Evolutionary conservation across 2,113 vertebrate species (phyloP), one percentile per base, ranked within the genome.

Genomic region (Aptenodytes patagonicus): DNA sequence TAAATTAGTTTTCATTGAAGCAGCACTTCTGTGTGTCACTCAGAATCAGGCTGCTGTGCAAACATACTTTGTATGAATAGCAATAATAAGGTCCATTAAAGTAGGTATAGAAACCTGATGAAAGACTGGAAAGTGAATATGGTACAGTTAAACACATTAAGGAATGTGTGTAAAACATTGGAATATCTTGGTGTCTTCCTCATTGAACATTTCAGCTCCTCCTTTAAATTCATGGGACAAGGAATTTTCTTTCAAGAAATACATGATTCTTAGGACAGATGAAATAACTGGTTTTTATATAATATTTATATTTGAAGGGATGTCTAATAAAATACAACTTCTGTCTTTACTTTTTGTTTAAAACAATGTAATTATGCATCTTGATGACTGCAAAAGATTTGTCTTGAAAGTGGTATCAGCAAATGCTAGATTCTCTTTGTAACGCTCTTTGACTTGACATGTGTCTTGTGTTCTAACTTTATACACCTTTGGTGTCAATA

Each of bases 391-490:
- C n/a, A 58, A 68, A 83, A 55, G 36, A n/a, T 58, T 83, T 4
- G 21, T 58, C 29, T 51, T 46, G 22, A 47, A 72, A 46, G 32
- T 20, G n/a, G 29, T 51, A 47, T 83, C 25, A 36, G 46, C 49
- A 68, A 77, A 69, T 58, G 21, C 60, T 58, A 9, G 25, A 34
- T 83, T 78, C 8, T 66, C 26, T 68, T 86, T 73, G 40, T 77
- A 55, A 47, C 0, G 0, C 21, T 26, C 17, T 52, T 46, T 32
- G 25, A 69, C 42, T 83, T 55, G 29, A 52, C 0, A 1, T 54
- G 36, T 0, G 0, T 69, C 17, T 58, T 75, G 5, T 78, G 18
- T 40, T 83, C 17, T 58, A 52, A 52, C 34, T 80, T 49, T 11
- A 29, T 34, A 55, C 4, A 16, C 8, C 16, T 79, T 34, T 55